Evolutionary conservation across 2,797 vertebrate genomes (phyloP), one percentile per base, ranked within the genome.

Genomic region (Phyllotis vaccarum): DNA sequence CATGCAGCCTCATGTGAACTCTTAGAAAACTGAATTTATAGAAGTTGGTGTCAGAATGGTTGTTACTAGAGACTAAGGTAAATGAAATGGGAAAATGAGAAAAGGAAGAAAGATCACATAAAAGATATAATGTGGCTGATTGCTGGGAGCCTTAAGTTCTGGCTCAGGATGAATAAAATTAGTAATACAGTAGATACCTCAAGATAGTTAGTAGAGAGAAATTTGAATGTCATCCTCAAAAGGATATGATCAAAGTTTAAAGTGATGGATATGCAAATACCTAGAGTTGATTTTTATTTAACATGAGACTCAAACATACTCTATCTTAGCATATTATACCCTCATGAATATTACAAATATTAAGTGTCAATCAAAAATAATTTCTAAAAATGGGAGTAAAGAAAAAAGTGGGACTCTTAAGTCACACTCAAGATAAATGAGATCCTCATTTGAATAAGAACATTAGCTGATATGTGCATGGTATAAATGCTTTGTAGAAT

Each of bases 401-500:
- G 66, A 66, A 87, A 68, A 29, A 80, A 24, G 9, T 34, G 3
- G 82, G 78, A 62, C 8, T 89, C 52, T 88, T 29, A 66, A 13
- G 7, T 92, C 56, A 49, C 2, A 92, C 3, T 34, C 27, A 90
- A 75, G 70, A 90, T 74, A 89, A 95, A 37, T 89, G 62, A 14
- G 54, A 79, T 85, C 52, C 70, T 94, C 21, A 60, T 70, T 92
- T 83, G 56, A 86, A 3, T 92, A 68, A 93, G 62, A 62, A 52
- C 37, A 17, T 46, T 17, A 74, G n/a, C 54, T 96, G 70, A 78
- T 92, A 49, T 58, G 27, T 29, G 49, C 72, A 78, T 3, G 58
- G 43, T 27, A 40, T 75, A 91, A 87, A 7, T 37, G 86, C 49
- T 94, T 96, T 97, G 3, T 49, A 82, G 75, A 91, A 97, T 92